Conservation (phyloP, 2,113 vertebrate genomes). For the Pipa parva region DNA sequence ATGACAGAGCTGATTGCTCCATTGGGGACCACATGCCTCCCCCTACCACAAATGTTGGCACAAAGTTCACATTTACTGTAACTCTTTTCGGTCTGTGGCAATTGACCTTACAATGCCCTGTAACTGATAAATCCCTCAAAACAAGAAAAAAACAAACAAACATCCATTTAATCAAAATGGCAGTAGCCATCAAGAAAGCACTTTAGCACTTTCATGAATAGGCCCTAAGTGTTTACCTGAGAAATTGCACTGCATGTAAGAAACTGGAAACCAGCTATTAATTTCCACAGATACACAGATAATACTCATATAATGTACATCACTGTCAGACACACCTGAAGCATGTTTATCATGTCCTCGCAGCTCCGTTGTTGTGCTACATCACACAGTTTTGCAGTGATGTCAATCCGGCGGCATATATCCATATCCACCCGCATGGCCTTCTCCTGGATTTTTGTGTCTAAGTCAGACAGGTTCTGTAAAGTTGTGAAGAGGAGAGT, state of each 20-base stretch:
- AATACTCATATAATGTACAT: accelerated
- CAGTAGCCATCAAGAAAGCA: too few species aligned
- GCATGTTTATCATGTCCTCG: conserved; percentile 92
- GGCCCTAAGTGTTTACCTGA: too few species aligned
- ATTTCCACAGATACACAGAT: background rate
- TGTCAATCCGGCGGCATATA: conserved; percentile 94
- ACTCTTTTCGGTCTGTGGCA: too few species aligned
- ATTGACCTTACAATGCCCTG: too few species aligned
- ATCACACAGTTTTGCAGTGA: conserved; percentile 92
- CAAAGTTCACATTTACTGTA: too few species aligned
- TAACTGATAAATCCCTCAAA: too few species aligned
- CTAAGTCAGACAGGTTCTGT: conserved; percentile 88
- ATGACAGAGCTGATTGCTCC: too few species aligned
- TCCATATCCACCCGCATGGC: conserved; percentile 99
- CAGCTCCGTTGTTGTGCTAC: conserved; percentile 96
- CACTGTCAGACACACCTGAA: conserved; percentile 73
- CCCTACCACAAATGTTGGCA: too few species aligned
- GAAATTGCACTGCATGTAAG: too few species aligned
- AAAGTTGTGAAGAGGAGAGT: background rate
- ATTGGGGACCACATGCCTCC: too few species aligned
- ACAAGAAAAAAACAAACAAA: conserved; percentile 12
- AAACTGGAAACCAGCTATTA: conserved; percentile 39
- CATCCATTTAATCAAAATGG: too few species aligned
- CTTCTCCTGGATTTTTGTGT: conserved; percentile 97
- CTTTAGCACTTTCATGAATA: too few species aligned